Conservation (phyloP, 2,888 invertebrate species). For the Copidosoma aretas region DNA sequence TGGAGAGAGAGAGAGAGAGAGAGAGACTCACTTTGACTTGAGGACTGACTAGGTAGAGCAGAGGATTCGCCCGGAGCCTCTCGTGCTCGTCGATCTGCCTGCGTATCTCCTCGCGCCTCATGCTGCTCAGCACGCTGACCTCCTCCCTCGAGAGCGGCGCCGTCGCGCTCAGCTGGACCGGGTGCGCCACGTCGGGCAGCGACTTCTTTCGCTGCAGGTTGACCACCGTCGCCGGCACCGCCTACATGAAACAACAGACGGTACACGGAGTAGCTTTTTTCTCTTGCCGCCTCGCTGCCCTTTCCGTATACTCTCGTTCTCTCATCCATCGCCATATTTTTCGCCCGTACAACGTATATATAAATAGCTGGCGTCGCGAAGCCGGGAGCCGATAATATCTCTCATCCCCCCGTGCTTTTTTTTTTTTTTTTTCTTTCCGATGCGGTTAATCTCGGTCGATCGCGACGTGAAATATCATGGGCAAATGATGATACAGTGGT, state of each 20-base stretch:
- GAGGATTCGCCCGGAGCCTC: constrained; percentile 90
- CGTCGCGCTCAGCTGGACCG: constrained; percentile 79
- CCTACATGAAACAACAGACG: constrained; percentile 67
- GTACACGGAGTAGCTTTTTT: constrained; percentile 39
- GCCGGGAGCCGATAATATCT: no score
- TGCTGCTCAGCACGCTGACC: constrained; percentile 91
- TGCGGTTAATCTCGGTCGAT: no score
- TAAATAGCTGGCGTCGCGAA: no score
- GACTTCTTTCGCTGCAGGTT: constrained; percentile 93
- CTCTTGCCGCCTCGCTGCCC: no score
- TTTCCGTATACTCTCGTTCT: no score
- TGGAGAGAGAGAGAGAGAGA: not conserved
- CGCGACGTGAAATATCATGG: no score
- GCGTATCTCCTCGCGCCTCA: constrained; percentile 92
- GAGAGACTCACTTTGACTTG: constrained; percentile 84
- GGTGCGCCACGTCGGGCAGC: constrained; percentile 84
- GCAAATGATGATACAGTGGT: no score
- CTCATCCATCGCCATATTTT: no score
- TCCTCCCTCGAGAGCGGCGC: constrained; percentile 93
- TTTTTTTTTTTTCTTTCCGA: no score
- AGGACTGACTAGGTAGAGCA: constrained; percentile 95
- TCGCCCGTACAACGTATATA: no score
- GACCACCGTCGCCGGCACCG: constrained; percentile 75
- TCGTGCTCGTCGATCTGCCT: constrained; percentile 90
- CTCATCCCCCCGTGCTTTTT: no score